Evolutionary conservation across 1,140 invertebrate genomes (phyloP), one percentile per base, ranked within the genome.

Genomic region (Cydia splendana): DNA sequence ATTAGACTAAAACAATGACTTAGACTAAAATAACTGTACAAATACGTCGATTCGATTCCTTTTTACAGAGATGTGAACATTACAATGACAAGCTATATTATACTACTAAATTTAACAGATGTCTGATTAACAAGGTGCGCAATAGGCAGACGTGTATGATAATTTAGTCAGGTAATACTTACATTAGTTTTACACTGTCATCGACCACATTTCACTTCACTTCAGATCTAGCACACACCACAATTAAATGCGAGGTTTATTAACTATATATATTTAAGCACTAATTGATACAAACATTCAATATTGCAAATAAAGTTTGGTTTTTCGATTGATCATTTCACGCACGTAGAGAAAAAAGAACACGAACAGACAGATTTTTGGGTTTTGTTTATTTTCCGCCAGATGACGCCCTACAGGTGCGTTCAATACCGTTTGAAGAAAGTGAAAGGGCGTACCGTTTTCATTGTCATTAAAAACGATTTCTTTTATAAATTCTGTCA

Each of bases 131-230:
- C 45, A 79, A 76, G 78, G 80, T 81, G 15, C 34, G 24, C 9
- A 53, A 15, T 51, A 24, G 34, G 51, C 13, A 53, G 24, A 53
- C 18, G 65, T 75, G 62, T 38, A 42, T 65, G 18, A 28, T 28
- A 83, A 88, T 86, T 87, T 84, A 77, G 85, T 84, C 82, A 85
- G 81, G 80, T 90, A 86, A 91, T 91, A 93, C 91, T 93, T 91
- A 93, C 91, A 89, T 71, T 89, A 90, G 88, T 91, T 90, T 91
- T 79, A 91, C 89, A 86, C 86, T 91, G 88, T 92, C 89, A 91
- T 92, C 88, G 83, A 91, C 85, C 89, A 92, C 91, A 92, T 90
- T 91, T 90, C 88, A 90, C 85, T 91, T 90, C 88, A 90, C 85
- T 82, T 81, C 76, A 82, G 78, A 85, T 84, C 75, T 81, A 87